Base-by-base conservation (phyloP, 2,888 invertebrate species). In the Leptura quadrifasciata region DNA sequence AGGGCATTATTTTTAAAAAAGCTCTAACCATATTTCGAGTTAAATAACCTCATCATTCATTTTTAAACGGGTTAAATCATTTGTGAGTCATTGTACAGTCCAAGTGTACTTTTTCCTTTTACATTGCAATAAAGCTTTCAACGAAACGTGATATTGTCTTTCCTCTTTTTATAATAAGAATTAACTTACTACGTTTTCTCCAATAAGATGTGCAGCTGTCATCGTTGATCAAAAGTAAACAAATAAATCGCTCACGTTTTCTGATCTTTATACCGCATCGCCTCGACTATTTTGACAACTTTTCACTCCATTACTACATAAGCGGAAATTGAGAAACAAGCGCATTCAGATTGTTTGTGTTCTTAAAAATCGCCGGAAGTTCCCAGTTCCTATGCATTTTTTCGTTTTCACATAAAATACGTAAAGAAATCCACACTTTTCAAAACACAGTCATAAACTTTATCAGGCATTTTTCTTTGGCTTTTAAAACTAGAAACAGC, bases 181-280 rank as follows among this genome's bases (percentile, higher is more conserved):
- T 71, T 17, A 71, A 71, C 71, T 71, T 71, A 71, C 71, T 71
- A 71, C n/a, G 52, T 47, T 18, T 71, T 61, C 71, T 47, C 57
- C 71, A 52, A 61, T 24, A 60, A 52, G 61, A 71, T 58, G 71
- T 61, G 15, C 60, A 71, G 71, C 60, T 71, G 71, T 71, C 71
- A 71, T 71, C 72, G 39, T 58, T 18, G 57, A 24, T 24, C 31
- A 65, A 35, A 35, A 52, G 15, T 57, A 78, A 78, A 79, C 72
- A 79, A 77, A 79, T 74, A 79, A 67, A 65, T 69, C 72, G 69
- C 52, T 72, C 74, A 58, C 21, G 39, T 31, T 65, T 8, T 65
- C 65, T 27, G 20, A 18, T 35, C 61, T 60, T 54, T 61, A 27
- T 58, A 35, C n/a, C 63, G 55, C 69, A 75, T 75, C 55, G 55